Evolutionary conservation across 2,888 invertebrate species (phyloP).

Genomic region (Kuschelorhynchus macadamiae): DNA sequence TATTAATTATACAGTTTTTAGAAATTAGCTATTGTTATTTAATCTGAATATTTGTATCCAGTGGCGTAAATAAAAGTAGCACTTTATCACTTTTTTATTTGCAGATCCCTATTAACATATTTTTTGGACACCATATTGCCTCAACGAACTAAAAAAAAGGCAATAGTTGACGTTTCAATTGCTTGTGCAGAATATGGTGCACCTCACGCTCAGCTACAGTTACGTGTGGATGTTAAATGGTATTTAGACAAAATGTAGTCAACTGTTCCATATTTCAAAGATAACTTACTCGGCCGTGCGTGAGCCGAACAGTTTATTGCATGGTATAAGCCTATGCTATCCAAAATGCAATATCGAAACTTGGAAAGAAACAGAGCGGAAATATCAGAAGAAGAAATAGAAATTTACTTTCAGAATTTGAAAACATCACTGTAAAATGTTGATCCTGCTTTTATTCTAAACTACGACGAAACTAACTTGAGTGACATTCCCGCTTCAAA

Average conservation of each 20-base stretch:
- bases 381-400: no score
- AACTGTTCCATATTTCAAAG: conserved; percentile 16
- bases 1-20: no score
- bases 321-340: conserved; percentile 14
- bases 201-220: conserved; percentile 20
- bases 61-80: no score
- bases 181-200: conserved; percentile 33
- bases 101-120: no score
- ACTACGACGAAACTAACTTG: not conserved
- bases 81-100: no score
- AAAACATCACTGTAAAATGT: not conserved
- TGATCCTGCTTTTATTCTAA: not conserved
- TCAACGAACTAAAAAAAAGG: no score
- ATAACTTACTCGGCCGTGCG: conserved; percentile 21
- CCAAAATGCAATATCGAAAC: conserved; percentile 23
- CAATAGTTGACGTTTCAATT: conserved; percentile 25
- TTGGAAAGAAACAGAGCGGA: conserved; percentile 20
- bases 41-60: no score
- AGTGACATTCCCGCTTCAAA: not conserved
- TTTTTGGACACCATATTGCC: no score
- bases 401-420: not conserved
- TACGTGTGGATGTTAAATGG: conserved; percentile 20
- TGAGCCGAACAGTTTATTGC: conserved; percentile 25
- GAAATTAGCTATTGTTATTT: no score
- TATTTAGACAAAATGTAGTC: conserved; percentile 23